Evolutionary conservation across 2,113 vertebrate genomes (phyloP).

Genomic region (Periophthalmodon schlosseri): DNA sequence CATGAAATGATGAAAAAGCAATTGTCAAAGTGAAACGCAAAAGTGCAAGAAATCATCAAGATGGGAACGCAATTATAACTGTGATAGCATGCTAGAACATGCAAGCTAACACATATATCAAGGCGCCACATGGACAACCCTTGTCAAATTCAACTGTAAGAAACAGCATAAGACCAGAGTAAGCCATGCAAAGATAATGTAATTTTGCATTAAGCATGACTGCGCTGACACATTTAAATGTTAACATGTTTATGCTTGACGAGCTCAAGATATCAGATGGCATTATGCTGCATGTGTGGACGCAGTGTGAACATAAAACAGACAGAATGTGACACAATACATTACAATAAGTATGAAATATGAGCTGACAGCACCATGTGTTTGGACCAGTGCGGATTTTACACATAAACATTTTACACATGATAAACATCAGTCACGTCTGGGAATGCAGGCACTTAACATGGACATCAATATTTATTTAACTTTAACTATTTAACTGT

Average conservation of each 20-base stretch:
- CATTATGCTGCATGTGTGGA: neutral
- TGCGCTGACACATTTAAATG: neutral
- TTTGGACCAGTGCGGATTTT: neutral
- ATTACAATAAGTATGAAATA: conserved; percentile 11
- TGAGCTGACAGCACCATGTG: neutral
- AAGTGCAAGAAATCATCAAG: conserved; percentile 18
- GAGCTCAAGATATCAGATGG: neutral
- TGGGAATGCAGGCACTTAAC: neutral
- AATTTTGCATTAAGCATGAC: conserved; percentile 11
- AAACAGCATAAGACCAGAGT: conserved; percentile 14
- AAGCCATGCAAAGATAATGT: conserved; percentile 18
- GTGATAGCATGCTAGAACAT: conserved; percentile 17
- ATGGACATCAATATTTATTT: neutral
- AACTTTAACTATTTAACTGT: too few relatives aligned
- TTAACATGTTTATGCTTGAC: neutral
- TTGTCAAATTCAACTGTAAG: conserved; percentile 1
- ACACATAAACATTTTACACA: neutral
- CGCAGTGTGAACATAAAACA: neutral
- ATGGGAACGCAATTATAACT: neutral
- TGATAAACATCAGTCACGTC: neutral
- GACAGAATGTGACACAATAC: neutral
- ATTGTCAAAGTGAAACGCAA: conserved; percentile 62
- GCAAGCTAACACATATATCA: conserved; percentile 16
- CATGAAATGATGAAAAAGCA: conserved; percentile 67
- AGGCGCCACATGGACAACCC: neutral